Percentiles rank a stretch among this genome's conserved stretches.
Evolutionary conservation across 2,113 vertebrate genomes (phyloP).

Genomic region (Tragelaphus imberbis): DNA sequence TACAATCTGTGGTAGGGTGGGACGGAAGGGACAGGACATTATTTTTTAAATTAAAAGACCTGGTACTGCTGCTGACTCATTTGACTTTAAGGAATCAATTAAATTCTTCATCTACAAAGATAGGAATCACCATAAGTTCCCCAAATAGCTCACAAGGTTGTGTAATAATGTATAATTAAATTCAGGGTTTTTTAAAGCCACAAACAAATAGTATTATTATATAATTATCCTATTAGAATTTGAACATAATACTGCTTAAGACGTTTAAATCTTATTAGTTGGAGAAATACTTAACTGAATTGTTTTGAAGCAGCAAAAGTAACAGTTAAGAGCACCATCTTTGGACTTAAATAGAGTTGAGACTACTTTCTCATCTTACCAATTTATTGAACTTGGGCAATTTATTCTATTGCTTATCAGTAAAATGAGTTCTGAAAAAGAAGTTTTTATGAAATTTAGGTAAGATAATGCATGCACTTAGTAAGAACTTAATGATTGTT

Average conservation of each 20-base stretch:
- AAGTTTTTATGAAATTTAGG: neutral
- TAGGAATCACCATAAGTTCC: neutral
- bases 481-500: neutral
- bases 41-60: neutral
- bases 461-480: neutral
- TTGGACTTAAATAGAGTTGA: neutral
- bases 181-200: neutral
- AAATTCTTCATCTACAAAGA: neutral
- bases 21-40: neutral
- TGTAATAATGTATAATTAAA: neutral
- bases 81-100: neutral
- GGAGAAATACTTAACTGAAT: neutral
- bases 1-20: neutral
- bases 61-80: neutral
- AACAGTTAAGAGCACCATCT: neutral
- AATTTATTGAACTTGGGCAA: neutral
- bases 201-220: neutral
- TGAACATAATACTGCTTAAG: neutral
- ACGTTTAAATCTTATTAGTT: neutral
- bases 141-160: neutral
- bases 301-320: neutral
- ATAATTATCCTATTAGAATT: neutral
- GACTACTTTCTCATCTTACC: neutral
- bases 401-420: neutral
- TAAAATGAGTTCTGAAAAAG: neutral